Evolutionary conservation across 1,140 invertebrate species (phyloP), one percentile per base, ranked within the genome.

Genomic region (Zaprionus camerounensis): DNA sequence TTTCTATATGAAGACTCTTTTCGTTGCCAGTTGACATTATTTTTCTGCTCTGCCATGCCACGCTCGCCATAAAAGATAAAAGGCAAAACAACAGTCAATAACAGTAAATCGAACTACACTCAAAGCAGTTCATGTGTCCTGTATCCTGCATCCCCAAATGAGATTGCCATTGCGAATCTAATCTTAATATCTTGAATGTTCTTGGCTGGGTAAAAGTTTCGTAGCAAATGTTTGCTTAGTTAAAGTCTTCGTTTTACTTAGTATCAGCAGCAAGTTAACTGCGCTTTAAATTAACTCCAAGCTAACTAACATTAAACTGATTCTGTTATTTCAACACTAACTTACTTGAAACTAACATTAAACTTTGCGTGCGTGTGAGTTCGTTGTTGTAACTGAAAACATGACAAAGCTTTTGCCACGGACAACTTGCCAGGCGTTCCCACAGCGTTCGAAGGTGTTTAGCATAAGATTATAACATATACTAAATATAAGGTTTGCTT

Each of bases 41-140:
- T 80, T 75, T 77, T 81, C 36, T 53, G 71, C 28, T 56, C 36
- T 36, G 67, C 73, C 77, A 80, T 36, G 67, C 73, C 77, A 80
- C 80, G 78, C 73, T 74, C 49, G 34, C 38, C 53, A 76, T 67
- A 68, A 61, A 70, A 69, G 63, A 82, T 83, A 80, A 73, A 78
- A 83, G 62, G 56, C 59, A 67, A 41, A 44, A 38, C n/a, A 64
- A 72, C 59, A 71, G 76, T 73, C 69, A 81, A 81, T 84, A 90
- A 81, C 69, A 78, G 69, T 87, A 79, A 81, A 88, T 87, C 78
- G 84, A 84, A 76, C 69, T 63, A 76, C 65, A 81, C 66, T 84
- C 74, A 34, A 76, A 77, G 71, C 73, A 79, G 57, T 58, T 80
- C 68, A 82, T 62, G 76, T 57, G 17, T 34, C 26, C 63, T 63